A percentile compares a stretch with the other conserved stretches of the same genome.
phyloP scores from a whole-genome alignment of 2,113 vertebrate genomes.

The Aramus guarauna region DNA sequence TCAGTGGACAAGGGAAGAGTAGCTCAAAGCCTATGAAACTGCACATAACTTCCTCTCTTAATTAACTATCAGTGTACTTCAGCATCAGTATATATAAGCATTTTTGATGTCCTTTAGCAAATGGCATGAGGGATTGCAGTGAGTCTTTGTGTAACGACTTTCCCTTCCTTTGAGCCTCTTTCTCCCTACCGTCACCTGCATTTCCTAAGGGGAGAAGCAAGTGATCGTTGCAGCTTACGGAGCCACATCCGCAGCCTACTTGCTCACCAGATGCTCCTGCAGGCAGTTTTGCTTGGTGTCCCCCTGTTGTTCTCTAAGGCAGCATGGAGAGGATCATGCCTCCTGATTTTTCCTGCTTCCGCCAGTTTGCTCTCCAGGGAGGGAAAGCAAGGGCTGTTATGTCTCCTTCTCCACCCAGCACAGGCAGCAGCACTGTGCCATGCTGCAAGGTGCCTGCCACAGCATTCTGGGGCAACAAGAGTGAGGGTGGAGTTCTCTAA shows the following conservation, averaged over 20 bases:
- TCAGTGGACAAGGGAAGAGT: neutral
- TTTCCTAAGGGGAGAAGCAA: neutral
- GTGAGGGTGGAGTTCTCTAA: neutral
- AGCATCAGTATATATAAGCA: neutral
- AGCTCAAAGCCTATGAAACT: neutral
- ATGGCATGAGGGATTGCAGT: neutral
- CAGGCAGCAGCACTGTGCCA: neutral
- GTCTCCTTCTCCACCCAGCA: neutral
- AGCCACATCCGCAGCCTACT: neutral
- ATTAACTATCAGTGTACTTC: neutral
- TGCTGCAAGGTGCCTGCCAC: neutral
- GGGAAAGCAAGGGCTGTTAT: neutral
- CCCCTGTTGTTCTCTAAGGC: neutral
- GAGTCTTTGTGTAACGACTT: neutral
- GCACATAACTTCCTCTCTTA: neutral
- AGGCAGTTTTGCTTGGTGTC: neutral
- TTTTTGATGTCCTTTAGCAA: neutral
- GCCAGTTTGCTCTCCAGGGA: neutral
- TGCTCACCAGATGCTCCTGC: rapidly evolving
- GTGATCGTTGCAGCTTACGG: neutral
- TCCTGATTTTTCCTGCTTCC: neutral
- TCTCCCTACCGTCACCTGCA: neutral
- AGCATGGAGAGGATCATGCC: rapidly evolving
- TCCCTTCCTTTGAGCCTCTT: neutral
- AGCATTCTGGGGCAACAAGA: neutral